Evolutionary conservation across 2,797 vertebrate genomes (phyloP), one percentile per base, ranked within the genome.

Genomic region (Simalia tracyae): DNA sequence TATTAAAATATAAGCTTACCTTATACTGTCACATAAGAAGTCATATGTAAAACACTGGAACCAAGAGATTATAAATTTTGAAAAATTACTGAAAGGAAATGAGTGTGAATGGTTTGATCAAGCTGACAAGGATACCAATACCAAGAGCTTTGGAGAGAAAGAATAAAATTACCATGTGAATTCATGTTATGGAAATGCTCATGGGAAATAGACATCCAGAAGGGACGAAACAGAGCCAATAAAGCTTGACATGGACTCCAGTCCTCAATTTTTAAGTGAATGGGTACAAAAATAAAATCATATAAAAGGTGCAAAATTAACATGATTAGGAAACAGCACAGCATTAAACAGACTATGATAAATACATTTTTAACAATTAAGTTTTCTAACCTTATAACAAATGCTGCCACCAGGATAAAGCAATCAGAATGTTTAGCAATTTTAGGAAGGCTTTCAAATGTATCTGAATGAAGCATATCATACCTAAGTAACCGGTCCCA

Each of bases 241-340:
- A 91, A 90, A 93, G 46, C 7, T 91, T 93, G 72, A 91, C n/a
- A 64, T 24, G 89, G 87, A 89, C 86, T 88, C 64, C 91, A 89
- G 93, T 90, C 91, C 64, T 64, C 0, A 0, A 92, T 95, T 93
- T 92, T 93, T 94, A 72, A 94, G 57, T 96, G 84, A 94, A n/a
- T 95, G 66, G 89, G 92, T 93, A 97, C 64, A 96, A 96, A 97
- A 96, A 96, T 94, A 95, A 96, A 93, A 96, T 95, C 54, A 95
- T 96, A 95, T 96, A 93, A 90, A 81, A 90, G 94, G 92, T 95
- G 95, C 93, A 95, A 88, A 94, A 87, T 28, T 72, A 50, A 19
- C 84, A 92, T 68, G 87, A 87, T 95, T 50, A 94, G 87, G 91
- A 72, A 94, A 84, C 90, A 94, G 92, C 64, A 90, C 94, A 84